These are phyloP conservation scores for Acanthis flammea DNA, from an alignment of 2,797 vertebrate genomes.

Conservation along the genomic window DNA sequence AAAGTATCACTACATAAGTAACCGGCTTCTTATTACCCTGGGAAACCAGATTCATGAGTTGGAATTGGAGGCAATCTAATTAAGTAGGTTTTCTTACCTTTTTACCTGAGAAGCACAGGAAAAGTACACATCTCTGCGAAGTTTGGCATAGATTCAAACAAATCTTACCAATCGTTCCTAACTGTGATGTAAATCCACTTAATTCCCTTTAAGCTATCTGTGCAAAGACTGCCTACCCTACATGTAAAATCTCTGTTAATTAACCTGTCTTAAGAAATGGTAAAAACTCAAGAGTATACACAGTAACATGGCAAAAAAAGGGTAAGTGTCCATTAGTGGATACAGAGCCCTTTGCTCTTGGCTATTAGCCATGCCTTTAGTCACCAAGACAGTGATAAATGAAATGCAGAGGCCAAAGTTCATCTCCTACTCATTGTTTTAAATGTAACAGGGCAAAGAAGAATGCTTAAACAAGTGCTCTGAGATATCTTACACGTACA, in stretches of 20 bases:
- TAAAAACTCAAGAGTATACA: background rate
- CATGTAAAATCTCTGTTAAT: background rate
- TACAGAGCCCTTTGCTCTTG: background rate
- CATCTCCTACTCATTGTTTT: constrained; percentile 1
- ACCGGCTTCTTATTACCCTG: background rate
- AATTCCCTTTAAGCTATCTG: background rate
- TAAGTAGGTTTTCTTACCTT: background rate
- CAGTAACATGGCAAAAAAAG: background rate
- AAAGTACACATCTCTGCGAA: background rate
- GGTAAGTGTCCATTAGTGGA: background rate
- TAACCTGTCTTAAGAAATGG: background rate
- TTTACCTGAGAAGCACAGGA: fast-evolving
- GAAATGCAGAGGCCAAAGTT: constrained; percentile 4
- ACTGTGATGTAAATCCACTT: background rate
- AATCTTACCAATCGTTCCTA: background rate
- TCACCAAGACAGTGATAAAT: background rate
- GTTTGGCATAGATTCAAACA: background rate
- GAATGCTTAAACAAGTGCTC: background rate
- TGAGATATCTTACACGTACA: background rate
- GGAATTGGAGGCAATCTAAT: background rate
- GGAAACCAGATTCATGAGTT: background rate
- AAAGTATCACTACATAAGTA: background rate
- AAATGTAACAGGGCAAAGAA: constrained; percentile 16
- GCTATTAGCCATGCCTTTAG: background rate
- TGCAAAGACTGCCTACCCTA: background rate